Percentiles rank a stretch among this genome's conserved stretches.
These are phyloP conservation scores for Eurystomus glaucurus DNA, from an alignment of 2,797 vertebrate species.

Conservation along the genomic window DNA sequence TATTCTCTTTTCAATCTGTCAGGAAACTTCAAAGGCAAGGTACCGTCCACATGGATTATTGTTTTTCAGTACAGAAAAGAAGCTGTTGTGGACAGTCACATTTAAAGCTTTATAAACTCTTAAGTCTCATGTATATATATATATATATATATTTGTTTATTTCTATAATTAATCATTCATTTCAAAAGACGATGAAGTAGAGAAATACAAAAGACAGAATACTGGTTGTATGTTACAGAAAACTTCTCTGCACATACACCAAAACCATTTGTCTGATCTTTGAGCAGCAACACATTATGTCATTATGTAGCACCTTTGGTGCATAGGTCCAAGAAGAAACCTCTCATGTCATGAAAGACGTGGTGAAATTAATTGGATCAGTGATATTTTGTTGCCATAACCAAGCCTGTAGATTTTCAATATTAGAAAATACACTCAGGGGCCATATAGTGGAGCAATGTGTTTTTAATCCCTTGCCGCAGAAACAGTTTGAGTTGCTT, in stretches of 20 bases:
- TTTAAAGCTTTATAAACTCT: neutral
- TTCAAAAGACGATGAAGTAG: neutral
- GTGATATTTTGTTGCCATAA: neutral
- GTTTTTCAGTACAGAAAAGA: neutral
- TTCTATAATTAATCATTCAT: neutral
- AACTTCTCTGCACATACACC: neutral
- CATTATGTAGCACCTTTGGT: neutral
- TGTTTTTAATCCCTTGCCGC: neutral
- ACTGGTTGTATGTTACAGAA: neutral
- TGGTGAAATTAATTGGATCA: neutral
- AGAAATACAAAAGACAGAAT: neutral
- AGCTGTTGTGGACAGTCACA: neutral
- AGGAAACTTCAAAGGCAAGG: conserved; percentile 57
- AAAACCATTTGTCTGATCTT: neutral
- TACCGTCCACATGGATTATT: neutral
- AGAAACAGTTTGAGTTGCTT: neutral
- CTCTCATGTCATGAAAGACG: neutral
- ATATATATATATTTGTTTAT: neutral
- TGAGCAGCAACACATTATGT: neutral
- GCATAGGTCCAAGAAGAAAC: neutral
- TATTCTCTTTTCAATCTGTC: conserved; percentile 29
- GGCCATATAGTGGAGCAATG: neutral
- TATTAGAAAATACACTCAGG: neutral
- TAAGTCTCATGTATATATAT: neutral
- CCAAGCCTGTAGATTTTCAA: fast-evolving